Base-by-base conservation (phyloP, 2,888 invertebrate genomes). In the Clitarchus hookeri region DNA sequence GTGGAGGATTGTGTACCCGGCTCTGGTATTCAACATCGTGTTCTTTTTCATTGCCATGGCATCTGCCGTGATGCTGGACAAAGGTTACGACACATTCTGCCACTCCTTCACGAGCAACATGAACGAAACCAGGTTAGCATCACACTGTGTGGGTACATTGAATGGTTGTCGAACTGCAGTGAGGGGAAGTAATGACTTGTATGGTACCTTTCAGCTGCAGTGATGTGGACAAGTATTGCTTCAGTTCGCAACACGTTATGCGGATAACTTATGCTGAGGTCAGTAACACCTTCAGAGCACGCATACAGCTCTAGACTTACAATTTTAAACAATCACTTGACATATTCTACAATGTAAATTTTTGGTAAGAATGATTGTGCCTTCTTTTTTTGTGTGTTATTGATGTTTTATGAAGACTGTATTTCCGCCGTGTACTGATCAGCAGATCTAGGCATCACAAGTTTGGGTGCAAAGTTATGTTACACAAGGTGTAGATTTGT, bases 1-100 rank as follows among this genome's bases (percentile, higher is more conserved):
- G 19, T 82, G 82, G 82, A 82, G 82, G 44, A 82, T 82, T 19
- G 82, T 82, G 82, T 82, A 82, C 27, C 82, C 82, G 1, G 82
- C 82, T 9, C 36, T 82, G 44, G 44, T 82, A 19, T 82, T 82
- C 23, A 82, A 82, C 82, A 36, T 82, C 8, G 44, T 82, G 82
- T 82, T 36, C 44, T 82, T 82, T 12, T 36, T 82, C 82, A 82
- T 82, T 25, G 27, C 82, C 36, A 82, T 44, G 44, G 44, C 82
- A 11, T 82, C 82, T 1, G 27, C 82, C 8, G 82, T 82, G 82
- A 19, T 82, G 82, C 44, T 82, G 82, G 82, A 82, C 36, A 27
- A 82, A 25, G 82, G 82, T 19, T 44, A 82, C 23, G 82, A 82
- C 44, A 44, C 82, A 8, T 82, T 82, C 82, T 82, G 82, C 23